Evolutionary conservation across 2,113 vertebrate species (phyloP).

Genomic region (Hemiscyllium ocellatum): DNA sequence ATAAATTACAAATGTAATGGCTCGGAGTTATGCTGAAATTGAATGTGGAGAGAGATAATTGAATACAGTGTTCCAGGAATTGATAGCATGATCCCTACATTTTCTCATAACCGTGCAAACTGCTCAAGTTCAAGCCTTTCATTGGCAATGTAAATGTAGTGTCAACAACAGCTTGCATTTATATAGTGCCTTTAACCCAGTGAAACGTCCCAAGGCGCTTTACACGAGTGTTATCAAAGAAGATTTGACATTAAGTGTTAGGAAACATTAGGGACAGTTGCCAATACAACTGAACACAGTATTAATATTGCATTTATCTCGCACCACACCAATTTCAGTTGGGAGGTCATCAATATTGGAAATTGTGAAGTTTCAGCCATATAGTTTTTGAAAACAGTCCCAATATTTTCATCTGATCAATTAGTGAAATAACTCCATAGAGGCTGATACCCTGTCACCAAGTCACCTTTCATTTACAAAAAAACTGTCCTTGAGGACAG

Average conservation of each 20-base stretch:
- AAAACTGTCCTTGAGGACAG: too few relatives aligned
- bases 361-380: too few relatives aligned
- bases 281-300: background rate
- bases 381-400: too few relatives aligned
- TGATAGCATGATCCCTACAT: background rate
- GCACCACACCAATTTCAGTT: too few relatives aligned
- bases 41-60: background rate
- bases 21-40: background rate
- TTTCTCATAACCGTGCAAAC: background rate
- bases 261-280: background rate
- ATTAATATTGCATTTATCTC: too few relatives aligned
- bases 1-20: background rate
- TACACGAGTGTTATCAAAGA: background rate
- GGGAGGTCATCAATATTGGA: too few relatives aligned
- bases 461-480: too few relatives aligned
- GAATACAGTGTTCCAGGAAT: background rate
- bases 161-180: background rate
- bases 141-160: background rate
- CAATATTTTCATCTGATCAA: too few relatives aligned
- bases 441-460: too few relatives aligned
- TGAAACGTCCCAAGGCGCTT: background rate
- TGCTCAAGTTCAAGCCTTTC: background rate
- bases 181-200: background rate
- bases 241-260: background rate
- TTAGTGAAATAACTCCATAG: too few relatives aligned